Evolutionary conservation across 2,113 vertebrate genomes (phyloP), one percentile per base, ranked within the genome.

Genomic region (Centropus unirufus): DNA sequence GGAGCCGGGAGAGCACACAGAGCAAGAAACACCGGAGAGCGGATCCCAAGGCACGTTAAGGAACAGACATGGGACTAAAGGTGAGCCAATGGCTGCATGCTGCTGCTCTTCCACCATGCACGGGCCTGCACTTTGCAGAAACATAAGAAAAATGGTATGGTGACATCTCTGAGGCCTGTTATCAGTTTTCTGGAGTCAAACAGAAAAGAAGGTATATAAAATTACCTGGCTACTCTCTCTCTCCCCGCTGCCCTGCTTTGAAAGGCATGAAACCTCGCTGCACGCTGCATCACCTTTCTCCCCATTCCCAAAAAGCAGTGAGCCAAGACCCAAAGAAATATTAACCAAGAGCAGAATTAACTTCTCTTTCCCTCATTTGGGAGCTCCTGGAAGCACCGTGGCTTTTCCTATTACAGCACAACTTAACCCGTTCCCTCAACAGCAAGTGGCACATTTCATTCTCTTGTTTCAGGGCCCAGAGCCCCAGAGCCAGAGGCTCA

Each of bases 11-110:
- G 64, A 23, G 39, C 42, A 49, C 44, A 21, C 1, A 17, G 42
- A 76, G 49, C 83, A 67, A 27, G 78, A 83, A 74, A 58, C 61
- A 11, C 18, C 36, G 36, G 74, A 62, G 11, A 78, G 23, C 0
- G 1, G 12, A 44, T 77, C 79, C 51, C 86, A 81, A 78, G 26
- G 14, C 34, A 7, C 1, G 0, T 66, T 97, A 70, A 96, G 96
- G 89, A 92, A 29, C 51, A 95, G 96, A 74, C 55, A 11, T 6
- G 75, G 26, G 29, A 66, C 19, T 2, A 54, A 82, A 96, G 98
- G 98, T 98, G 85, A 98, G 97, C 59, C 77, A n/a, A 29, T 68
- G 55, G 24, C 55, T 95, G 69, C 42, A 67, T 27, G 1, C 19
- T 83, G 64, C 66, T 87, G 47, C 73, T 76, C 19, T 57, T 57